Conservation (phyloP, 2,888 invertebrate genomes). For the Scrobipalpa costella region DNA sequence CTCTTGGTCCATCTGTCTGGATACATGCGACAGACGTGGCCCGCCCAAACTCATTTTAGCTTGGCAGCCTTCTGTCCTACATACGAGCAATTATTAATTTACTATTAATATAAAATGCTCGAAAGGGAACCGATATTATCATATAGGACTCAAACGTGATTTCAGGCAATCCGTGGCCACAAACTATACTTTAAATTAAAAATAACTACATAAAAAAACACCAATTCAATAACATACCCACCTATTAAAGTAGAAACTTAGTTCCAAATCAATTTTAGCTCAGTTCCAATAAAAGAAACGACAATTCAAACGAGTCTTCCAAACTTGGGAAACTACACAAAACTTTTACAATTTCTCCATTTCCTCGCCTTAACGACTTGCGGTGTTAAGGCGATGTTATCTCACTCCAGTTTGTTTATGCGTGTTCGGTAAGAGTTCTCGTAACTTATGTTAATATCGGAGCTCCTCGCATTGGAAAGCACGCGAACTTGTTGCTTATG, state of each 20-base stretch:
- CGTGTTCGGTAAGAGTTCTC: constrained; percentile 56
- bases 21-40: too few species aligned
- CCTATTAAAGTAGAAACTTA: not conserved
- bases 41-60: too few species aligned
- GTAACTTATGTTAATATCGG: constrained; percentile 61
- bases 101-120: too few species aligned
- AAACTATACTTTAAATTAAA: too few species aligned
- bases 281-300: constrained; percentile 4
- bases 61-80: too few species aligned
- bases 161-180: too few species aligned
- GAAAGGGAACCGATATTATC: too few species aligned
- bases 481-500: constrained; percentile 75
- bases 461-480: constrained; percentile 41
- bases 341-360: not conserved
- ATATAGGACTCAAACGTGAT: too few species aligned
- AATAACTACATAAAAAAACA: not conserved
- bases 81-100: too few species aligned
- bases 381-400: constrained; percentile 33
- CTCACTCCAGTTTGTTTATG: constrained; percentile 37
- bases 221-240: not conserved
- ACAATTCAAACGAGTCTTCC: not conserved
- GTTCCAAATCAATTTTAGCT: not conserved
- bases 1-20: too few species aligned
- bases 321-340: not conserved
- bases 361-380: constrained; percentile 27